phyloP scores from a whole-genome alignment of 2,113 vertebrate species.

The Gnathonemus longibarbis region DNA sequence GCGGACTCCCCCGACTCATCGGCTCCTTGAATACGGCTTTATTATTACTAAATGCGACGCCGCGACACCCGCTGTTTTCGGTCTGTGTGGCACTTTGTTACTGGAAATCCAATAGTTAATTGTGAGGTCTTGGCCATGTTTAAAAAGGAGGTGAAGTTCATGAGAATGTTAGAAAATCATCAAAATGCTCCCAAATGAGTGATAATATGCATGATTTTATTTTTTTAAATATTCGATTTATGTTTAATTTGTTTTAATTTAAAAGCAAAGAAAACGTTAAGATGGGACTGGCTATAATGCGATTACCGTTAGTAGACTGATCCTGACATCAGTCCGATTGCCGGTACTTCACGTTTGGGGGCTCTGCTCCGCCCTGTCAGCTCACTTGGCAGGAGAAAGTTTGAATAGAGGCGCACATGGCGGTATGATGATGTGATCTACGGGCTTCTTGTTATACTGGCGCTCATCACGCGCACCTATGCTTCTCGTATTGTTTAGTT shows the following conservation, averaged over 20 bases:
- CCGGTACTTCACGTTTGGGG: conserved; percentile 26
- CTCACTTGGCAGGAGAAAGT: conserved; percentile 30
- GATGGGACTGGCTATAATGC: neutral
- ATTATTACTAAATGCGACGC: neutral
- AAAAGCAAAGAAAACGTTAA: neutral
- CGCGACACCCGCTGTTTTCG: neutral
- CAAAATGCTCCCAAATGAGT: neutral
- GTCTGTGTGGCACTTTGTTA: neutral
- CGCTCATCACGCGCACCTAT: neutral
- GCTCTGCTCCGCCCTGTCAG: neutral
- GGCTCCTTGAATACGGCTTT: neutral
- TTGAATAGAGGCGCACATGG: neutral
- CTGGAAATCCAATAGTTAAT: neutral
- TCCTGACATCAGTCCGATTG: conserved; percentile 20
- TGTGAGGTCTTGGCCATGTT: neutral
- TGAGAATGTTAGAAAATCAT: neutral
- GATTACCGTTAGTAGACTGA: conserved; percentile 20
- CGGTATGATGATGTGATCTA: neutral
- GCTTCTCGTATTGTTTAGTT: neutral
- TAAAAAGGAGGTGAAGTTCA: neutral
- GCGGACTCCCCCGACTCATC: neutral
- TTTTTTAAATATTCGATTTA: neutral
- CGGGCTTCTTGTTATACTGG: neutral
- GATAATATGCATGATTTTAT: neutral
- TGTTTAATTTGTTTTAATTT: neutral